phyloP scores from a whole-genome alignment of 2,113 vertebrate genomes.

The Pelodiscus sinensis region DNA sequence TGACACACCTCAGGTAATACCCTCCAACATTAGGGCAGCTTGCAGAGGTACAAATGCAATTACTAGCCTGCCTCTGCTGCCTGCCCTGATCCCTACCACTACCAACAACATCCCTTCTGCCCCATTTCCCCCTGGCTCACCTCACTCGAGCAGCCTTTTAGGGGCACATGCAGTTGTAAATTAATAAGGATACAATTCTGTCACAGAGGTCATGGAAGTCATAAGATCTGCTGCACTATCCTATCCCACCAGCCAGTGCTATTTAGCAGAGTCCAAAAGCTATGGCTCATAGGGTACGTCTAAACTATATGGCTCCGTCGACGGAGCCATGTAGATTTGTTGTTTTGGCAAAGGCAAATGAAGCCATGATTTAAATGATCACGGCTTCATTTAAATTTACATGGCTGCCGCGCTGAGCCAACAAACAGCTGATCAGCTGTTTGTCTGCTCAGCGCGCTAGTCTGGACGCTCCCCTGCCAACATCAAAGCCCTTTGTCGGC shows the following conservation, averaged over 20 bases:
- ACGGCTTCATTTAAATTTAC: no score
- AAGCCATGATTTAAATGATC: no score
- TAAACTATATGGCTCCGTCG: no score
- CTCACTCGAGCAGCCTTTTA: background rate
- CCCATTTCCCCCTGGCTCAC: background rate
- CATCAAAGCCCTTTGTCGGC: no score
- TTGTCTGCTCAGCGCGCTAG: no score
- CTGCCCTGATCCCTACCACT: background rate
- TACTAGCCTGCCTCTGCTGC: background rate
- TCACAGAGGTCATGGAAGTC: no score
- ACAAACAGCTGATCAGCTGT: no score
- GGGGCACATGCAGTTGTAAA: background rate
- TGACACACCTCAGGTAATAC: background rate
- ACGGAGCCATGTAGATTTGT: no score
- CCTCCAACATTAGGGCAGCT: background rate
- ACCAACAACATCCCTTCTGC: background rate
- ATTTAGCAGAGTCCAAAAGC: background rate
- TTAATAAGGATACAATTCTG: no score
- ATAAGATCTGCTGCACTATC: background rate
- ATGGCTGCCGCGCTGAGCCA: no score
- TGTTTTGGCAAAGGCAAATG: no score
- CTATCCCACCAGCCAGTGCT: fast-evolving
- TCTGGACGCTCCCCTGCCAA: no score
- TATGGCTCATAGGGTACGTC: background rate
- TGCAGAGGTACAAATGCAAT: background rate